Evolutionary conservation across 1,140 invertebrate genomes (phyloP).

Genomic region (Acromyrmex charruanus): DNA sequence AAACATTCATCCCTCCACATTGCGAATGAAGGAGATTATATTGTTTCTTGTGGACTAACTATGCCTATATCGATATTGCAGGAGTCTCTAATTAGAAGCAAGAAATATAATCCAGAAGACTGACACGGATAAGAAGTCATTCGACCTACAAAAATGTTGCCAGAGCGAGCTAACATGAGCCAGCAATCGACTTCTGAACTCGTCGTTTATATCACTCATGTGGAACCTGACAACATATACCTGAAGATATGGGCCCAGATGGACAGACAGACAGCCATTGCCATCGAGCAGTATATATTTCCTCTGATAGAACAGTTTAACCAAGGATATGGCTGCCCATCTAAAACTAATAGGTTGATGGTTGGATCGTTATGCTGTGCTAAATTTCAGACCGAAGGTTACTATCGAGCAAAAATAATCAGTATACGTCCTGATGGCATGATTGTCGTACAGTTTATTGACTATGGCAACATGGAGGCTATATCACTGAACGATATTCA

Average conservation of each 20-base stretch:
- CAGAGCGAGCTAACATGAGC: constrained; percentile 10
- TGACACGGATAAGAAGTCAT: not conserved
- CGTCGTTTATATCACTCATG: constrained; percentile 88
- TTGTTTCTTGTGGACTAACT: not conserved
- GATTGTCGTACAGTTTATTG: constrained; percentile 89
- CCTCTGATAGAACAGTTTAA: constrained; percentile 84
- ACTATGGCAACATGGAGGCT: constrained; percentile 90
- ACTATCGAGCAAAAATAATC: constrained; percentile 88
- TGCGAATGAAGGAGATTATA: not conserved
- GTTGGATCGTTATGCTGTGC: constrained; percentile 88
- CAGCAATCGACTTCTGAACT: constrained; percentile 11
- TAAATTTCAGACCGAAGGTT: constrained; percentile 89
- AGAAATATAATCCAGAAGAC: not conserved
- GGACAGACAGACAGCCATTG: constrained; percentile 87
- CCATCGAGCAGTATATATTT: constrained; percentile 87
- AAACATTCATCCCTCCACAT: not conserved
- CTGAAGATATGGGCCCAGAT: constrained; percentile 90
- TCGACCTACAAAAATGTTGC: not conserved
- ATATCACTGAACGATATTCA: constrained; percentile 87
- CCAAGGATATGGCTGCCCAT: constrained; percentile 78
- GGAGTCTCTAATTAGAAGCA: not conserved
- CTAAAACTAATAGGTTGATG: constrained; percentile 81
- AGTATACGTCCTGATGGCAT: constrained; percentile 83
- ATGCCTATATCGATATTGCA: not conserved
- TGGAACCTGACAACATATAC: constrained; percentile 89